These are phyloP conservation scores for Taphrorychus bicolor DNA, from an alignment of 2,888 invertebrate species.

Conservation along the genomic window DNA sequence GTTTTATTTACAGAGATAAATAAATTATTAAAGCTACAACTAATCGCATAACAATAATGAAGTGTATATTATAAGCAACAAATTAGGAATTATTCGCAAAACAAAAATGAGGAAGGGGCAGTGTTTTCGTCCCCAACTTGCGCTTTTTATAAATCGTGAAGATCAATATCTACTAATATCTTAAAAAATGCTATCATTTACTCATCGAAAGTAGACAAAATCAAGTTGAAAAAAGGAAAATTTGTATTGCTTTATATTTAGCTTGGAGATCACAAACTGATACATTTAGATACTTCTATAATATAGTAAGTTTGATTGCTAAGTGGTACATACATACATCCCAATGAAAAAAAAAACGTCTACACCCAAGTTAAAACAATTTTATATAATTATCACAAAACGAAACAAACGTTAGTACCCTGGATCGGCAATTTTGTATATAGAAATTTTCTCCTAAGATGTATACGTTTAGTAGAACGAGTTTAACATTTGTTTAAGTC, in stretches of 20 bases:
- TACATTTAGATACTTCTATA: neutral
- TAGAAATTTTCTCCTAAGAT: neutral
- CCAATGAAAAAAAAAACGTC: neutral
- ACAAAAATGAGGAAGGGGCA: neutral
- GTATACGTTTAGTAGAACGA: constrained; percentile 1
- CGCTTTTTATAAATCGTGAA: neutral
- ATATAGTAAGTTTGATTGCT: neutral
- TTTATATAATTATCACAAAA: neutral
- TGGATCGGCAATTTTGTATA: neutral
- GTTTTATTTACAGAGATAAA: constrained; percentile 42
- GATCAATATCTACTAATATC: constrained; percentile 14
- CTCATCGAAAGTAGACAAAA: neutral
- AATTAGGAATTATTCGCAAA: constrained; percentile 20
- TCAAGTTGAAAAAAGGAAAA: neutral
- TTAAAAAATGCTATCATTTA: neutral
- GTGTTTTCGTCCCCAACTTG: neutral
- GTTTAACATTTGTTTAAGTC: constrained; percentile 2
- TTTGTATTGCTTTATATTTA: too few species aligned
- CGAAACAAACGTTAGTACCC: neutral
- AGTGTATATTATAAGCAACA: constrained; percentile 38
- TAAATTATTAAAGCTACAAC: constrained; percentile 41
- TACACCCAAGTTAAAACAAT: neutral
- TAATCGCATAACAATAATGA: constrained; percentile 37
- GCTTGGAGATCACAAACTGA: neutral
- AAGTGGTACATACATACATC: neutral